phyloP scores from a whole-genome alignment of 2,888 invertebrate species.

The Clistopyga incitator region DNA sequence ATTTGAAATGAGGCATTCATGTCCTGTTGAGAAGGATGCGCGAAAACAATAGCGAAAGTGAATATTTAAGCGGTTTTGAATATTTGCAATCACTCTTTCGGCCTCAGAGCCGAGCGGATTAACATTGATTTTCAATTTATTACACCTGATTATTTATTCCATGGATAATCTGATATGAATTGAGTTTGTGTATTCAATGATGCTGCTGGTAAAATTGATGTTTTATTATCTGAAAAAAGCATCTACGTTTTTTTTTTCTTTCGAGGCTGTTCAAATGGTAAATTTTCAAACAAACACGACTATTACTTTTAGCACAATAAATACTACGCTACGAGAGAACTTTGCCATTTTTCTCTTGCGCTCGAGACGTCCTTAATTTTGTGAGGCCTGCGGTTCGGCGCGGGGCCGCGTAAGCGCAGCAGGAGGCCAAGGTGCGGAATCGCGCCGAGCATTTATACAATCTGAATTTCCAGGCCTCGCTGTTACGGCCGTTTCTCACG shows the following conservation, averaged over 20 bases:
- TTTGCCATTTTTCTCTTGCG: neutral
- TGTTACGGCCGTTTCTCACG: constrained; percentile 63
- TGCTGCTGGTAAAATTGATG: no score
- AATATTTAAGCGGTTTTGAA: neutral
- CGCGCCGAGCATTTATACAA: constrained; percentile 41
- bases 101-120: no score
- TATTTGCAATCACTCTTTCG: neutral
- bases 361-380: constrained; percentile 15
- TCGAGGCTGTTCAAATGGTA: no score
- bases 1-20: neutral
- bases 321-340: no score
- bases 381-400: neutral
- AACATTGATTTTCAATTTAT: no score
- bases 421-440: constrained; percentile 11
- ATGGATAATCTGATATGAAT: no score
- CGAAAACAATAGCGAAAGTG: constrained; percentile 14
- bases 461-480: constrained; percentile 56
- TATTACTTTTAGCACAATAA: no score
- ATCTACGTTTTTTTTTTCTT: no score
- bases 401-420: neutral
- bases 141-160: no score
- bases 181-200: no score
- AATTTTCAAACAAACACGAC: no score
- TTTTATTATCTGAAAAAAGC: no score
- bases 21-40: neutral